These are phyloP conservation scores for Nymphalis c-album DNA, from an alignment of 2,888 invertebrate genomes.

Conservation along the genomic window DNA sequence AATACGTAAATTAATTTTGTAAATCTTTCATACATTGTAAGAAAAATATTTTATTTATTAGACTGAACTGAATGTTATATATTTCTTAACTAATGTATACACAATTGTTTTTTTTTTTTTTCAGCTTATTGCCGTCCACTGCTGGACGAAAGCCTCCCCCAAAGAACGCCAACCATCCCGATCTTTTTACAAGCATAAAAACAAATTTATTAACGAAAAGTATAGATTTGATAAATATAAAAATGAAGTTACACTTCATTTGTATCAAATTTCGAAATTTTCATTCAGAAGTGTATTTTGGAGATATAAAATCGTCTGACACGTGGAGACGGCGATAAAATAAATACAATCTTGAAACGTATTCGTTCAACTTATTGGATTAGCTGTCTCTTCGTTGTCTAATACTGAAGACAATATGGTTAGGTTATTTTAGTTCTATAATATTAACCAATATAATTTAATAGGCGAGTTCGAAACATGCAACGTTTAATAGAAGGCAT, in stretches of 20 bases:
- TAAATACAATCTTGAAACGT: conserved; percentile 31
- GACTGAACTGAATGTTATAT: no score
- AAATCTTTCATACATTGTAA: no score
- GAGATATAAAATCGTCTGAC: conserved; percentile 23
- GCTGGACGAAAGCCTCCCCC: no score
- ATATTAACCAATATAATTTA: not conserved
- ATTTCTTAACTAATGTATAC: no score
- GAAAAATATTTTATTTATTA: no score
- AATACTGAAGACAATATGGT: conserved; percentile 9
- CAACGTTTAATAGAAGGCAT: not conserved
- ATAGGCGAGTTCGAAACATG: not conserved
- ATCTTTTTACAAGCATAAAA: no score
- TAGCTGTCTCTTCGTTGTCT: conserved; percentile 18
- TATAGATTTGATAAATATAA: not conserved
- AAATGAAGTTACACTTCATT: not conserved
- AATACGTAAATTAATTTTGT: not conserved
- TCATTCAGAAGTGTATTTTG: not conserved
- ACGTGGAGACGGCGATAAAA: conserved; percentile 30
- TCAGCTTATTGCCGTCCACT: no score
- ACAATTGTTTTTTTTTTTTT: no score
- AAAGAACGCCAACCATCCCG: no score
- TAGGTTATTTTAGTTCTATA: not conserved
- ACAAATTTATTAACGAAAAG: no score
- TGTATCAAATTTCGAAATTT: not conserved
- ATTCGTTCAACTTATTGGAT: conserved; percentile 29